Base-by-base conservation (phyloP, 2,888 invertebrate genomes). In the Carpatolechia fugitivella region DNA sequence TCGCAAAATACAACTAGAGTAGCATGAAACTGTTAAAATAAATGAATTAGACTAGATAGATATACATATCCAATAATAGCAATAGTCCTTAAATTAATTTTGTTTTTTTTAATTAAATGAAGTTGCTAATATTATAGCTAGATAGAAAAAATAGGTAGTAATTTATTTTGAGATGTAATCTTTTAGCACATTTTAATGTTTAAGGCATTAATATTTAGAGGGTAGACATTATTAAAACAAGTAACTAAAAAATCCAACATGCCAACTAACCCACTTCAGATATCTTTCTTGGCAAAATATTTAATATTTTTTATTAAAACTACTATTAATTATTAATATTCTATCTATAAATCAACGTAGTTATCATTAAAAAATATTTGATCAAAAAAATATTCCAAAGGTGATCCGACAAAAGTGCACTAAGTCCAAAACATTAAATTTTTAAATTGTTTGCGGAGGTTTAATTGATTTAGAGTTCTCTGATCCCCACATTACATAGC, bases 401-500 rank as follows among this genome's bases (percentile, higher is more conserved):
- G 24, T 50, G 30, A 51, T 59, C 57, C 48, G 56, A 51, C 59
- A 57, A 10, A 56, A 51, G 40, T 54, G 58, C 55, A 38, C 54
- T 52, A 58, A 54, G 41, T 52, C 46, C 29, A 36, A 33, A 41
- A 38, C 33, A 20, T 33, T 30, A 47, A 40, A 44, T 30, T 41
- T 46, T 24, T 13, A 8, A 47, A 20, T 20, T 46, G 56, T 10
- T 6, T 52, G 24, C 48, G 40, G 49, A 52, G 33, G 40, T 56
- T 57, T 57, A 64, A 61, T 63, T 58, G 58, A 68, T 63, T 70
- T 65, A 62, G 62, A 69, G 62, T 66, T 68, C 59, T 51, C 58
- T 38, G 51, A 48, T 46, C 36, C 46, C 20, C 30, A 29, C 18
- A 41, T 31, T 33, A 47, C 33, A 41, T 50, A 56, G 56, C 33